Base-by-base conservation (phyloP, 2,888 invertebrate genomes). In the Sphaerophoria rueppellii region DNA sequence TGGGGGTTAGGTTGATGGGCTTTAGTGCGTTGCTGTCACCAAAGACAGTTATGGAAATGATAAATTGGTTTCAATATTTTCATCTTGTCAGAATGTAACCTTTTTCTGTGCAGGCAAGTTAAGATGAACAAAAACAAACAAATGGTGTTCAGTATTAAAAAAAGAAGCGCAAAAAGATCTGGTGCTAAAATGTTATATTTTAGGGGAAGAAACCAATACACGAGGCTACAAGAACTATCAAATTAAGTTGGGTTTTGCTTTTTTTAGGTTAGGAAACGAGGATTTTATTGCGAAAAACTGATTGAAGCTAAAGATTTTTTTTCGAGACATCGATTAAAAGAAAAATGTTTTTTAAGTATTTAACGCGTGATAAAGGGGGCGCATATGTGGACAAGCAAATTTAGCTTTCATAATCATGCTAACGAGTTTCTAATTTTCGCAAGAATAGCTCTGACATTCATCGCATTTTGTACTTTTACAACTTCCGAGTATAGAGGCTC, bases 21-120 rank as follows among this genome's bases (percentile, higher is more conserved):
- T 83, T 82, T 60, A 69, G 80, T 75, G 60, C 61, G 75, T 48
- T 67, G 67, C 83, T 83, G 83, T 83, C 83, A 83, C 71, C 83
- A 80, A 71, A 69, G 76, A 75, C 85, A 69, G 76, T 85, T 85
- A 85, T 81, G 76, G 81, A 85, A 85, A 77, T 85, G 85, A 81
- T 85, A 76, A 81, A 85, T 85, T 81, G 70, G 34, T 52, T 67
- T 67, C 71, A 54, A 67, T 76, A 61, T 63, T 70, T 81, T 71
- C 35, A 52, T 76, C 65, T 65, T 74, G 70, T 14, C 16, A 60
- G 46, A 46, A 82, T 12, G 40, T 48, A 67, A 37, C 46, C 70
- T 74, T 40, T 80, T 69, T 48, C 14, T 35, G 43, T 57, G 63
- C 11, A 46, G 11, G 4, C 16, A 50, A 14, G 3, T n/a, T 6